Evolutionary conservation across 2,797 vertebrate genomes (phyloP).

Genomic region (Urocyon cinereoargenteus): DNA sequence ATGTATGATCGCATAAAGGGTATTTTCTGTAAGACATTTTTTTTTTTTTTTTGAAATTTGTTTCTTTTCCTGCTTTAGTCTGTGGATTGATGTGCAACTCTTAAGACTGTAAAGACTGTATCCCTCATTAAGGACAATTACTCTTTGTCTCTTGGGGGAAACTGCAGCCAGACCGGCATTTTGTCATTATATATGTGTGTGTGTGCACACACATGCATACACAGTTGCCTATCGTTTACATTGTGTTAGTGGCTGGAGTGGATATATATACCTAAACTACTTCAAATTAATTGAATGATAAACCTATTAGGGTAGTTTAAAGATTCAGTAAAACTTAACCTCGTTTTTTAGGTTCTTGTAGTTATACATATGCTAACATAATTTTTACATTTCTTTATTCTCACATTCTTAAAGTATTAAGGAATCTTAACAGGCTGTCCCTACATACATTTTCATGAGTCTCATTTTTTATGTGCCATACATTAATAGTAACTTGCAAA

Average conservation of each 20-base stretch:
- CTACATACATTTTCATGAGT: background rate
- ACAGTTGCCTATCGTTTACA: background rate
- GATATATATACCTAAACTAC: background rate
- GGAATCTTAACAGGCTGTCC: background rate
- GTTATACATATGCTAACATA: background rate
- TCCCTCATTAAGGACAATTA: background rate
- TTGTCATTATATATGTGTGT: no score
- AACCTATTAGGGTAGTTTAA: background rate
- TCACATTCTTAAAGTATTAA: background rate
- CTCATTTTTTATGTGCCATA: background rate
- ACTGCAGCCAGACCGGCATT: background rate
- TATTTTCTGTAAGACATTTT: background rate
- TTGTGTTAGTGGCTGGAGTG: background rate
- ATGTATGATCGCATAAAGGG: background rate
- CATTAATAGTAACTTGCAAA: background rate
- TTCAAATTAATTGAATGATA: background rate
- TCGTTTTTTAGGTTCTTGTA: background rate
- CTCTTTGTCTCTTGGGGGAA: background rate
- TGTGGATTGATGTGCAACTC: background rate
- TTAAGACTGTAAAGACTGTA: background rate
- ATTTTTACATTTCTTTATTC: conserved; percentile 12
- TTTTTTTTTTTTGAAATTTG: background rate
- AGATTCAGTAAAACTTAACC: conserved; percentile 8
- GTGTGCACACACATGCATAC: background rate
- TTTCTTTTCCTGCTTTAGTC: background rate